Evolutionary conservation across 2,797 vertebrate genomes (phyloP).

Genomic region (Ispidina picta): DNA sequence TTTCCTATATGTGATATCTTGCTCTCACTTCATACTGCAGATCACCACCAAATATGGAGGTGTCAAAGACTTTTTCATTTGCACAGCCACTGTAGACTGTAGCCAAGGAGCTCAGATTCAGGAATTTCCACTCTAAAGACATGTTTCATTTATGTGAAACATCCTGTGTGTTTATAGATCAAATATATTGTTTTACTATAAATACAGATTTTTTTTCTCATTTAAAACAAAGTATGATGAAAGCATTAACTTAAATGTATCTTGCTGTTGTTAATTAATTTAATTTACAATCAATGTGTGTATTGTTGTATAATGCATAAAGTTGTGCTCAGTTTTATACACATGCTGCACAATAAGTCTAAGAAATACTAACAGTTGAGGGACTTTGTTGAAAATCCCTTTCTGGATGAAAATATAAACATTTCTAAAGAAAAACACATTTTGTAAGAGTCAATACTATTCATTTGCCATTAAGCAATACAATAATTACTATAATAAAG

Average conservation of each 20-base stretch:
- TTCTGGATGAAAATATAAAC: constrained; percentile 6
- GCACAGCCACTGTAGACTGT: background rate
- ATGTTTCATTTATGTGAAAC: background rate
- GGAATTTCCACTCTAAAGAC: background rate
- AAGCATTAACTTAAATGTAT: background rate
- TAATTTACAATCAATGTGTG: background rate
- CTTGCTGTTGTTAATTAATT: background rate
- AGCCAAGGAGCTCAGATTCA: background rate
- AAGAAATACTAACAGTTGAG: background rate
- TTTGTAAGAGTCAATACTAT: constrained; percentile 51
- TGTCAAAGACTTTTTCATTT: background rate
- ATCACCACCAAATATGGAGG: background rate
- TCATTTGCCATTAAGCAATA: constrained; percentile 48
- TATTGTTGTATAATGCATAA: background rate
- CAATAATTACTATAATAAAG: constrained; percentile 46
- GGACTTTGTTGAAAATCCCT: background rate
- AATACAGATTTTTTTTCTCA: background rate
- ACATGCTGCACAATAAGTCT: background rate
- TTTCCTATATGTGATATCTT: background rate
- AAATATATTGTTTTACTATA: background rate
- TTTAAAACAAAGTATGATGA: background rate
- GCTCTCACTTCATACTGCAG: background rate
- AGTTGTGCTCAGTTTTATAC: background rate
- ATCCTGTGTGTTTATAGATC: background rate
- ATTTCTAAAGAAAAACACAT: constrained; percentile 44